These are phyloP conservation scores for Menidia menidia DNA, from an alignment of 2,797 vertebrate species.

Conservation along the genomic window DNA sequence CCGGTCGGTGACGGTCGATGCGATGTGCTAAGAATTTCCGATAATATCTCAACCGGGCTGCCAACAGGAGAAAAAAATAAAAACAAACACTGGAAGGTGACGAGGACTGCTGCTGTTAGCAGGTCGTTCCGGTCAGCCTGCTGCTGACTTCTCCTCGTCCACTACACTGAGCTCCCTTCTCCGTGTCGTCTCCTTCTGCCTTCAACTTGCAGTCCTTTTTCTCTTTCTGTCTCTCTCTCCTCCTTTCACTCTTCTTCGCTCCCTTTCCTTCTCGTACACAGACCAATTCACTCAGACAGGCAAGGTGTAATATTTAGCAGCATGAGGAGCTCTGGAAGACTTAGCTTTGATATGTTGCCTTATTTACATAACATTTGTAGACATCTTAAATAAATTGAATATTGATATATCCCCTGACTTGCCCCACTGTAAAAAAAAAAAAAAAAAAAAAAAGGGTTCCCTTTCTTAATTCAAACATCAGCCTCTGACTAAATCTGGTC, in stretches of 20 bases:
- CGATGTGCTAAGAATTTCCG: not conserved
- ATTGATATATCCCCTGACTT: not conserved
- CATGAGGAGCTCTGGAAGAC: not conserved
- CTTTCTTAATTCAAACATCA: slow-evolving; percentile 7
- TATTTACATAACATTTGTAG: not conserved
- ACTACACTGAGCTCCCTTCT: not conserved
- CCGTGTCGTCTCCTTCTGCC: too few species aligned
- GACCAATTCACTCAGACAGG: not conserved
- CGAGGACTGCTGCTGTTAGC: slow-evolving; percentile 5
- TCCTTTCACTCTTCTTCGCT: not conserved
- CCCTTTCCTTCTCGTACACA: not conserved
- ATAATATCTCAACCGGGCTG: not conserved
- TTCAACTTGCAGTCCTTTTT: not conserved
- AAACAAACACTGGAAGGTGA: not conserved
- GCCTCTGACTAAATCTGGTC: not conserved
- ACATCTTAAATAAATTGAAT: not conserved
- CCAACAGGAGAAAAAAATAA: not conserved
- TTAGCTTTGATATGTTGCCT: not conserved
- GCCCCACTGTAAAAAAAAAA: too few species aligned
- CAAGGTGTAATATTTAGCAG: not conserved
- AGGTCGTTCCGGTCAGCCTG: slow-evolving; percentile 27
- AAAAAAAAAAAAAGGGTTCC: not conserved
- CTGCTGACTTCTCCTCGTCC: slow-evolving; percentile 9
- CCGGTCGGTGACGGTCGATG: not conserved
- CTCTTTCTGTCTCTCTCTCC: too few species aligned